A percentile compares a stretch with the other conserved stretches of the same genome.
Conservation (phyloP, 2,888 invertebrate species). For the Hyalella azteca region DNA sequence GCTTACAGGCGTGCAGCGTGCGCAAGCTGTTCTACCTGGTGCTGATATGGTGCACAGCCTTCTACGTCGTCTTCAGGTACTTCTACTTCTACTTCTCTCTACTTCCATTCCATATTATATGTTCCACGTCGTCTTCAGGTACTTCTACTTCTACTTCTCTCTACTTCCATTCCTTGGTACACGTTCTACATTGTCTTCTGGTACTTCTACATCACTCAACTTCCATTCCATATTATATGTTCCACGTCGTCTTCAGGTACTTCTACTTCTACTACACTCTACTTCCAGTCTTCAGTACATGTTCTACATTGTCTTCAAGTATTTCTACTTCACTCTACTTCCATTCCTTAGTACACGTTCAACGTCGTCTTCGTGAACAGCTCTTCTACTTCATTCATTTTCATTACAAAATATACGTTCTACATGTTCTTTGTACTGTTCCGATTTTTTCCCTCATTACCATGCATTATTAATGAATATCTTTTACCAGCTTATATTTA, state of each 20-base stretch:
- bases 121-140: neutral
- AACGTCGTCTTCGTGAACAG: neutral
- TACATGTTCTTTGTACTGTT: constrained; percentile 54
- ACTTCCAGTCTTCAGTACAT: too few species aligned
- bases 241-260: neutral
- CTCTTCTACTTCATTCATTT: too few species aligned
- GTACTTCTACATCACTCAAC: constrained; percentile 37
- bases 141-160: too few species aligned
- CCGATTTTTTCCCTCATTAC: too few species aligned
- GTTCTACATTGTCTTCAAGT: constrained; percentile 57
- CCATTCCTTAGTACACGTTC: too few species aligned
- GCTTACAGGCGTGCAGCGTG: constrained; percentile 37
- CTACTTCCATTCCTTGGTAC: too few species aligned
- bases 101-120: too few species aligned
- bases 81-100: neutral
- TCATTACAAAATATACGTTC: too few species aligned
- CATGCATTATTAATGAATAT: too few species aligned
- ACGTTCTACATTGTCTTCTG: constrained; percentile 56
- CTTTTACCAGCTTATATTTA: too few species aligned
- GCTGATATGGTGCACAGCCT: constrained; percentile 52
- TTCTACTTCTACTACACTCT: too few species aligned
- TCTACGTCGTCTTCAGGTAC: constrained; percentile 56
- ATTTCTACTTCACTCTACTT: constrained; percentile 9
- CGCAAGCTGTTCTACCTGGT: constrained; percentile 43
- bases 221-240: too few species aligned